Evolutionary conservation across 2,797 vertebrate genomes (phyloP).

Genomic region (Apodemus agrarius): DNA sequence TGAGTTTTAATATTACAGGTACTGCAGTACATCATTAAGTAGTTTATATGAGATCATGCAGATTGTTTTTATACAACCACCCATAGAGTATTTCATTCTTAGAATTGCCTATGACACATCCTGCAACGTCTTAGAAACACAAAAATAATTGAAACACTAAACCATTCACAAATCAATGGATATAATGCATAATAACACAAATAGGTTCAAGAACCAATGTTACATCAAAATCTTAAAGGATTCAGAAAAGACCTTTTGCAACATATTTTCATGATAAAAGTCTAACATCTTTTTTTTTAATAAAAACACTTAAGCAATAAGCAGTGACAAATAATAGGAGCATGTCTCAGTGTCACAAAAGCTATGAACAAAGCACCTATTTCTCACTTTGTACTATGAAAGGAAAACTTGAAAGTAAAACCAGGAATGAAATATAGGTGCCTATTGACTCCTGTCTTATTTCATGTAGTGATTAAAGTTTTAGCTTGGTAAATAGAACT

Average conservation of each 20-base stretch:
- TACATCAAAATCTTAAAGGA: not conserved
- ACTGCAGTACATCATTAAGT: no score
- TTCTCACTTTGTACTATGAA: not conserved
- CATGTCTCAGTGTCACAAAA: not conserved
- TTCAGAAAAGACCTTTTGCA: not conserved
- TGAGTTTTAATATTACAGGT: not conserved
- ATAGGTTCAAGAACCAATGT: not conserved
- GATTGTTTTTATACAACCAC: not conserved
- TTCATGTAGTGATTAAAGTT: not conserved
- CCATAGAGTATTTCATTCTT: not conserved
- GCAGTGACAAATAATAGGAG: not conserved
- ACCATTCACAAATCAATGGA: not conserved
- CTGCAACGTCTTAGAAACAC: not conserved
- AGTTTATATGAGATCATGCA: not conserved
- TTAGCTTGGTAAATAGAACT: not conserved
- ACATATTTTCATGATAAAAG: not conserved
- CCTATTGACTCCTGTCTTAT: not conserved
- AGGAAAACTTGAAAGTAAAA: not conserved
- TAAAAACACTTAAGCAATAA: not conserved
- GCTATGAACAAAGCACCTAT: not conserved
- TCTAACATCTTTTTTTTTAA: not conserved
- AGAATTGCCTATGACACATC: not conserved
- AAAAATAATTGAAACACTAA: not conserved
- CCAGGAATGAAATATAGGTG: not conserved
- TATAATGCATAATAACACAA: not conserved